Evolutionary conservation across 2,113 vertebrate genomes (phyloP).

Genomic region (Pardalotus punctatus): DNA sequence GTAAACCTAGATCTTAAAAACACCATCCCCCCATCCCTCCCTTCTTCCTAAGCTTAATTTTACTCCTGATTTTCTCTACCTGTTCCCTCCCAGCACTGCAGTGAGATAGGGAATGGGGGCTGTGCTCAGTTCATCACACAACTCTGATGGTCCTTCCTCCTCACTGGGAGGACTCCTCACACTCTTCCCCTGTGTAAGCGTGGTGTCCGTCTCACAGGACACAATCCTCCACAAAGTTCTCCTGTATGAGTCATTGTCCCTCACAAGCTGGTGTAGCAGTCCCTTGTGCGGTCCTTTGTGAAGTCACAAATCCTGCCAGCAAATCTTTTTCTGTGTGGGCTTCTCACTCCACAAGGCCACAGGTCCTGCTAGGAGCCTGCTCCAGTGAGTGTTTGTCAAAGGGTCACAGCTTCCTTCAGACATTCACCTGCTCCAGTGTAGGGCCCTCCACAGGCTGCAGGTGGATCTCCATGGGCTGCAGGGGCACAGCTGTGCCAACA

Average conservation of each 20-base stretch:
- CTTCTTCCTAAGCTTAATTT: not conserved
- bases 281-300: too few species aligned
- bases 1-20: not conserved
- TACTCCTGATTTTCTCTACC: not conserved
- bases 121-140: not conserved
- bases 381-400: not conserved
- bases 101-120: not conserved
- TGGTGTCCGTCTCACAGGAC: not conserved
- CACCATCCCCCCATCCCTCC: too few species aligned
- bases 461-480: not conserved
- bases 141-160: not conserved
- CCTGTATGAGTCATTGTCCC: not conserved
- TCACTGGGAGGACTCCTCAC: not conserved
- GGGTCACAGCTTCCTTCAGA: not conserved
- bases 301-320: not conserved
- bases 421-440: not conserved
- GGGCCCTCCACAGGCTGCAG: not conserved
- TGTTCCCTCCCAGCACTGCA: not conserved
- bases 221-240: not conserved
- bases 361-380: not conserved
- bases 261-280: not conserved
- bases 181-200: not conserved
- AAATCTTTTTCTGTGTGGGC: not conserved
- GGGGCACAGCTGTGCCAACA: not conserved
- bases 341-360: not conserved